Conservation (phyloP, 2,888 invertebrate species). For the Eretmocerus hayati region DNA sequence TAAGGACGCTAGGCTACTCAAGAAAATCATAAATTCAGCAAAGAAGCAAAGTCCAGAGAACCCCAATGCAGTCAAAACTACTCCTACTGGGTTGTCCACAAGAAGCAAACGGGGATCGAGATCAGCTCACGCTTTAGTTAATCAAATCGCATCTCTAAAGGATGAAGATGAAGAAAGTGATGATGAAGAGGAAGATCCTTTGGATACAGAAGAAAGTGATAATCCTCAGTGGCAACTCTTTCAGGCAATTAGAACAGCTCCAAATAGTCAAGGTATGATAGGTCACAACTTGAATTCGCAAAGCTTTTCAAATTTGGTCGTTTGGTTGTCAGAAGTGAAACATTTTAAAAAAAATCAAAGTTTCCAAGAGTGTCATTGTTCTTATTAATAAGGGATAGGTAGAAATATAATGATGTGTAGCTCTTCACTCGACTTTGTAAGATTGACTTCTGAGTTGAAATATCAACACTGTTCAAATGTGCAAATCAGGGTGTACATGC, state of each 20-base stretch:
- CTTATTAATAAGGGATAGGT: no score
- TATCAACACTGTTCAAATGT: no score
- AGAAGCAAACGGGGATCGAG: slow-evolving; percentile 43
- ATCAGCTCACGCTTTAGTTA: slow-evolving; percentile 50
- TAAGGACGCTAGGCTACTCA: slow-evolving; percentile 85
- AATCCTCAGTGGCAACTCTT: slow-evolving; percentile 89
- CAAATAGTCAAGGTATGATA: slow-evolving; percentile 50
- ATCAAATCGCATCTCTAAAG: slow-evolving; percentile 55
- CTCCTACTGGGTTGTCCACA: slow-evolving; percentile 37
- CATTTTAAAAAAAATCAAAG: no score
- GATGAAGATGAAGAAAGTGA: slow-evolving; percentile 60
- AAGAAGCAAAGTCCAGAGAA: slow-evolving; percentile 39
- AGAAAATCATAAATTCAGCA: slow-evolving; percentile 59
- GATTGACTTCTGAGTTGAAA: no score
- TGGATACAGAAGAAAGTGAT: slow-evolving; percentile 50
- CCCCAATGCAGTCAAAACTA: slow-evolving; percentile 31
- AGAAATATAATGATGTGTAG: no score
- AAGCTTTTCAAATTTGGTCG: no score
- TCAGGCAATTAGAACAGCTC: slow-evolving; percentile 67
- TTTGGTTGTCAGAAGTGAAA: no score
- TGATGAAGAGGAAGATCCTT: slow-evolving; percentile 56
- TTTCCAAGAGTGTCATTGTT: no score
- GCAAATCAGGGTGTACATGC: no score
- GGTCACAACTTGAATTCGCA: no score
- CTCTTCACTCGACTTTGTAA: no score